Conservation (phyloP, 1,140 invertebrate genomes). For the Bacillus rossius region DNA sequence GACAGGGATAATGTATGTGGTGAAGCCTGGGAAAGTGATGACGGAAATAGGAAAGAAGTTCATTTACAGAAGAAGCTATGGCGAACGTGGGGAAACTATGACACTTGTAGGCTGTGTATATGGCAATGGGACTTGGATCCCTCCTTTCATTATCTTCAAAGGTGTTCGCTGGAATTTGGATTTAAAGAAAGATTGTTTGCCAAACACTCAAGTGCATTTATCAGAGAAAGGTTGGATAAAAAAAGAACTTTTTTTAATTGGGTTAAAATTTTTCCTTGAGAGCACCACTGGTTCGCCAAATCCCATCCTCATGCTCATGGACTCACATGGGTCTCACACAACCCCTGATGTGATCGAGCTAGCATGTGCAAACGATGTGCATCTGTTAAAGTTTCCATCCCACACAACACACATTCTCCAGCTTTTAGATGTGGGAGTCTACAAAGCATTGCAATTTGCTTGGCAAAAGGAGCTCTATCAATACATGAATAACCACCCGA, state of each 20-base stretch:
- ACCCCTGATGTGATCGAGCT: slow-evolving; percentile 31
- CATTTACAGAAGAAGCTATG: slow-evolving; percentile 1
- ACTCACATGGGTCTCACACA: slow-evolving; percentile 34
- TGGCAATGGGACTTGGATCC: slow-evolving; percentile 7
- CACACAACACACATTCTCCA: slow-evolving; percentile 38
- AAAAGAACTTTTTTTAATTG: too few species aligned
- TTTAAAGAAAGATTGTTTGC: neutral
- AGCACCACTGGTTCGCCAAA: slow-evolving; percentile 13
- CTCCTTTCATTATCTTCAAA: slow-evolving; percentile 7
- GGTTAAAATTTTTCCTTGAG: too few species aligned
- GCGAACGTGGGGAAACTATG: slow-evolving; percentile 3
- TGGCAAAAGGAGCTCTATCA: slow-evolving; percentile 1
- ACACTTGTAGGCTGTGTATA: slow-evolving; percentile 1
- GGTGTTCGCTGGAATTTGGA: neutral
- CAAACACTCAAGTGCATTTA: too few species aligned
- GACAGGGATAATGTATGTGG: neutral
- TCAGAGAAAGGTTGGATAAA: too few species aligned
- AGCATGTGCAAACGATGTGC: slow-evolving; percentile 32
- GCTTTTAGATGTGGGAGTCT: slow-evolving; percentile 38
- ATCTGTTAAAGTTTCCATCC: slow-evolving; percentile 34
- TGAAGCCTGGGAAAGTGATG: slow-evolving; percentile 4
- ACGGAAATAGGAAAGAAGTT: slow-evolving; percentile 5
- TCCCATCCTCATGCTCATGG: too few species aligned
- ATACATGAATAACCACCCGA: neutral
- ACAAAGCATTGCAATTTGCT: slow-evolving; percentile 37